These are phyloP conservation scores for Tupiocoris notatus DNA, from an alignment of 2,888 invertebrate species.

Conservation along the genomic window DNA sequence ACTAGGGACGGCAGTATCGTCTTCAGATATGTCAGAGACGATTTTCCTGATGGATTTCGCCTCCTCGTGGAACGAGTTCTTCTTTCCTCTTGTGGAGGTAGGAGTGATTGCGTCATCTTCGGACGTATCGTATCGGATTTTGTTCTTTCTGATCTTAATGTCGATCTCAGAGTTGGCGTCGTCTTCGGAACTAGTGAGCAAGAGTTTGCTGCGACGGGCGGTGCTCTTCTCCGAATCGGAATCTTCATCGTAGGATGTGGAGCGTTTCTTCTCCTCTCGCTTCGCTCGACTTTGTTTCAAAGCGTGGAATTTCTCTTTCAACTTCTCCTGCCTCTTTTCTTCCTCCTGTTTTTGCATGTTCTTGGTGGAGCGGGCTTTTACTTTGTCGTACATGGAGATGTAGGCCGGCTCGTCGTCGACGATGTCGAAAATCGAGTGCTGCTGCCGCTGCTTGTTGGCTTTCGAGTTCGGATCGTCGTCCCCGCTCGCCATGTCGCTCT, in stretches of 20 bases:
- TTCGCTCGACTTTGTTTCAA: slow-evolving; percentile 84
- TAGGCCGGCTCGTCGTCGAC: slow-evolving; percentile 85
- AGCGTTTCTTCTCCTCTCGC: slow-evolving; percentile 84
- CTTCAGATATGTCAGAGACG: slow-evolving; percentile 74
- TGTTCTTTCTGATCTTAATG: slow-evolving; percentile 43
- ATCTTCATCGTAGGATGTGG: slow-evolving; percentile 85
- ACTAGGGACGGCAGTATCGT: slow-evolving; percentile 54
- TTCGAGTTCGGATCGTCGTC: slow-evolving; percentile 51
- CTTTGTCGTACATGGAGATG: slow-evolving; percentile 97
- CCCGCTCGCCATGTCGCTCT: slow-evolving; percentile 52
- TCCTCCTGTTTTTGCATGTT: slow-evolving; percentile 91
- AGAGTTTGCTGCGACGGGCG: slow-evolving; percentile 55
- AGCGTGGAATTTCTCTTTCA: slow-evolving; percentile 85
- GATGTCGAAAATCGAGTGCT: slow-evolving; percentile 88
- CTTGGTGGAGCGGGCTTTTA: slow-evolving; percentile 88
- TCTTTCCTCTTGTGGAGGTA: slow-evolving; percentile 21
- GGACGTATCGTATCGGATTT: slow-evolving; percentile 74
- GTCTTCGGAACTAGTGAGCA: slow-evolving; percentile 61
- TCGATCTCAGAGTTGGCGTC: slow-evolving; percentile 55
- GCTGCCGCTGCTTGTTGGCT: slow-evolving; percentile 67
- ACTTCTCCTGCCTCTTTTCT: slow-evolving; percentile 79
- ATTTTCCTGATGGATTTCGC: slow-evolving; percentile 55
- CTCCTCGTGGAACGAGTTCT: slow-evolving; percentile 34
- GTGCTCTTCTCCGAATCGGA: slow-evolving; percentile 66
- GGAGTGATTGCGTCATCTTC: slow-evolving; percentile 60